Evolutionary conservation across 1,140 invertebrate genomes (phyloP), one percentile per base, ranked within the genome.

Genomic region (Aradophagus sp.): DNA sequence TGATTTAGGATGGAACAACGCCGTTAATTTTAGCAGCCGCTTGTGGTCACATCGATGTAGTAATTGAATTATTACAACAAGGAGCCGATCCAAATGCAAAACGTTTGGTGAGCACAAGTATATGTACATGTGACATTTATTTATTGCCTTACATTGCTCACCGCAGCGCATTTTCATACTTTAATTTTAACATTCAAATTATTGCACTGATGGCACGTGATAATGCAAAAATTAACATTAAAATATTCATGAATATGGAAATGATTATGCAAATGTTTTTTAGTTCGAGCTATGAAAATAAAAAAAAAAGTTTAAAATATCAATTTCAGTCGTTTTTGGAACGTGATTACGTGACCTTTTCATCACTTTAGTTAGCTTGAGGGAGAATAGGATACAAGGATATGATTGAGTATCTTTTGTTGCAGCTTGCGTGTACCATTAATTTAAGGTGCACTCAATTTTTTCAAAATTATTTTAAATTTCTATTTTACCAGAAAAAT

Each of bases 21-120:
- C 95, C 96, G 5, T 87, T 97, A 38, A 95, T 97, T 76, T 87
- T 97, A 71, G 92, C 95, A 13, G 91, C 95, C 2, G 95, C 94
- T 12, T 93, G 93, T 82, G 95, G 95, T 1, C 93, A 97, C 83
- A 88, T 92, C 42, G 91, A 95, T 14, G 95, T 94, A 81, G 95
- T 96, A 4, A 85, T 89, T 73, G 94, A 97, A 84, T 85, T 97
- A 55, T 82, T 97, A 47, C 91, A 94, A 69, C 94, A 97, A 87
- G 95, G 95, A 41, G 95, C 95, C 1, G 93, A 97, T 87, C 89
- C 94, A 1, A 90, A 90, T 75, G 90, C 91, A 19, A 90, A 91
- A 72, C 89, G 95, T 84, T 87, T 93, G 84, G 94, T 95, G 87
- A 89, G 85, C 70, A 27, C 19, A n/a, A n/a, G n/a, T n/a, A n/a